A percentile compares a stretch with the other conserved stretches of the same genome.
Evolutionary conservation across 2,113 vertebrate genomes (phyloP).

Genomic region (Choloepus hoffmanni): DNA sequence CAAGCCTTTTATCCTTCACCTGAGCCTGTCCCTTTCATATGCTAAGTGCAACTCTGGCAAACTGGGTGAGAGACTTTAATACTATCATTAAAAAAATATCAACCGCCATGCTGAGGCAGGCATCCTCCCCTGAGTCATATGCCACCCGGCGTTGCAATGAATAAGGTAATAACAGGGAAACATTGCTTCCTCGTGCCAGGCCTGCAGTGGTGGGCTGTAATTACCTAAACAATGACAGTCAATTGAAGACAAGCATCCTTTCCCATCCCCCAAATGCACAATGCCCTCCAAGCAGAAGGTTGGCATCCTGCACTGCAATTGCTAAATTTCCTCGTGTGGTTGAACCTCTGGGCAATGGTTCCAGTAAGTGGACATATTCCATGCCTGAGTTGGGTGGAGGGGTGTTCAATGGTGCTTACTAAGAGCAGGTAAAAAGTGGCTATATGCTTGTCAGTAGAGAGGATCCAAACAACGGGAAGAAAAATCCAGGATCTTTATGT

Average conservation of each 20-base stretch:
- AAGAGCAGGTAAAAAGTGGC: neutral
- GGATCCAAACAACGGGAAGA: neutral
- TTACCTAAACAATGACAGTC: slow-evolving; percentile 54
- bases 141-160: slow-evolving; percentile 44
- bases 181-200: slow-evolving; percentile 32
- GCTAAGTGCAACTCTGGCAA: neutral
- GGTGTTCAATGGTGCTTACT: neutral
- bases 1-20: slow-evolving; percentile 40
- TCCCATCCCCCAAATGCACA: neutral
- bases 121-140: neutral
- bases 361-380: neutral
- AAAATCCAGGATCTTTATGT: neutral
- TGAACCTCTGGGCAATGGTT: neutral
- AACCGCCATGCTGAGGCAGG: neutral
- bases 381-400: neutral
- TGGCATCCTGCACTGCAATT: slow-evolving; percentile 1
- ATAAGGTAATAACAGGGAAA: slow-evolving; percentile 42
- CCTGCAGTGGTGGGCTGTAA: slow-evolving; percentile 33
- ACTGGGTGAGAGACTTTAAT: slow-evolving; percentile 16
- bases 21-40: slow-evolving; percentile 51
- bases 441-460: neutral
- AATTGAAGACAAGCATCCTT: slow-evolving; percentile 5
- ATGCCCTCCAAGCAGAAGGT: neutral
- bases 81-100: slow-evolving; percentile 27
- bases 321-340: neutral